Base-by-base conservation (phyloP, 53 echinoderm and acorn worm genomes). In the Stichopus horrens region DNA sequence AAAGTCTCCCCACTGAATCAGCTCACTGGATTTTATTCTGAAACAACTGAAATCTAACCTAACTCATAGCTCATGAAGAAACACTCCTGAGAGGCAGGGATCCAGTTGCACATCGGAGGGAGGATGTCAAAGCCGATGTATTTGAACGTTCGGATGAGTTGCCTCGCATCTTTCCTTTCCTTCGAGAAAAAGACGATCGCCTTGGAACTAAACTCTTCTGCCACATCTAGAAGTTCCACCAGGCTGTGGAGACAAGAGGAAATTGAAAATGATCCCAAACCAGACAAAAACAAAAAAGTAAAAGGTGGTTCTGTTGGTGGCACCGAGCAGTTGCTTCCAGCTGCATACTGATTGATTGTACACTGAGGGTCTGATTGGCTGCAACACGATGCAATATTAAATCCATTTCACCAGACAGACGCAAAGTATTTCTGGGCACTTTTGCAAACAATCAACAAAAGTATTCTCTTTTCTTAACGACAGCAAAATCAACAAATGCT, bases 201-300 rank as follows among this genome's bases (percentile, higher is more conserved):
- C 37, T 95, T 92, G 16, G 89, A 89, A 52, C 93, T 77, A 76
- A 93, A 83, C 68, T 94, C 98, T 80, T 97, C 98, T 23, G 98
- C 98, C 57, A 91, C 92, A 77, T 97, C 98, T 0, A 97, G 88
- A 75, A 97, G 89, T 59, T 92, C 92, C 74, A 97, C 98, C 53
- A 97, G 87, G 83, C 98, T 96, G 88, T 7, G 76, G 83, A 76
- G 58, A 55, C 75, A 85, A 91, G 9, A 91, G 18, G 9, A 5
- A 76, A 37, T 37, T 76, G 52, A 19, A 63, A 63, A 63, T 4
- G 63, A 4, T 63, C 16, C 37, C 0, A 37, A 37, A 37, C 0
- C 37, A 37, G 37, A 37, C 37, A 37, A 37, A 37, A 1, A 37
- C 37, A 37, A 1, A 37, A 37, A 37, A 37, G 37, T 37, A 37